phyloP scores from a whole-genome alignment of 2,888 invertebrate genomes.

The Slavum lentiscoides region DNA sequence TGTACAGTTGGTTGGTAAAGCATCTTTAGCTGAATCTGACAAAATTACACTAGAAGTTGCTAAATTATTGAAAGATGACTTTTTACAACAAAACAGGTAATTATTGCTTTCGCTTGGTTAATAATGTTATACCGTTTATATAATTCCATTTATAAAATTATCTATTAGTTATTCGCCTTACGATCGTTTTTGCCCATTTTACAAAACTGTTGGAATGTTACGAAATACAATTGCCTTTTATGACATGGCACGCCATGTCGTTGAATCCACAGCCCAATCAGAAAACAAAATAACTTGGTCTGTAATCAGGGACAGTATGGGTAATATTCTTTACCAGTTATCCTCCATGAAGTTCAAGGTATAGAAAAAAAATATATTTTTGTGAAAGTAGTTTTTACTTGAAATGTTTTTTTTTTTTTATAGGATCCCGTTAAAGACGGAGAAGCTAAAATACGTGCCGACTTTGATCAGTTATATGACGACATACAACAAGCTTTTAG shows the following conservation, averaged over 20 bases:
- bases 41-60: constrained; percentile 99
- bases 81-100: constrained; percentile 97
- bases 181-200: constrained; percentile 99
- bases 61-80: constrained; percentile 97
- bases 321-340: constrained; percentile 92
- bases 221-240: constrained; percentile 98
- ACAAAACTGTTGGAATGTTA: constrained; percentile 99
- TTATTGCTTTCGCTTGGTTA: background rate
- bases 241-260: constrained; percentile 96
- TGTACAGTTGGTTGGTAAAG: constrained; percentile 99
- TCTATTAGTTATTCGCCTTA: constrained; percentile 77
- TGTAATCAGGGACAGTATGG: constrained; percentile 96
- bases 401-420: constrained; percentile 8
- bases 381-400: background rate
- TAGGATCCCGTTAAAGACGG: constrained; percentile 98
- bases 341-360: constrained; percentile 99
- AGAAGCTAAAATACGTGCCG: constrained; percentile 93
- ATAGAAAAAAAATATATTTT: constrained; percentile 54
- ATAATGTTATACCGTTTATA: background rate
- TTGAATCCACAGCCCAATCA: constrained; percentile 96
- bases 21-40: constrained; percentile 96
- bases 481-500: constrained; percentile 97
- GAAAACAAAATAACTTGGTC: constrained; percentile 99
- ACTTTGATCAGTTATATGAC: constrained; percentile 95
- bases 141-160: constrained; percentile 20